These are phyloP conservation scores for Parnassius glacialis DNA, from an alignment of 2,888 invertebrate species.

Conservation along the genomic window DNA sequence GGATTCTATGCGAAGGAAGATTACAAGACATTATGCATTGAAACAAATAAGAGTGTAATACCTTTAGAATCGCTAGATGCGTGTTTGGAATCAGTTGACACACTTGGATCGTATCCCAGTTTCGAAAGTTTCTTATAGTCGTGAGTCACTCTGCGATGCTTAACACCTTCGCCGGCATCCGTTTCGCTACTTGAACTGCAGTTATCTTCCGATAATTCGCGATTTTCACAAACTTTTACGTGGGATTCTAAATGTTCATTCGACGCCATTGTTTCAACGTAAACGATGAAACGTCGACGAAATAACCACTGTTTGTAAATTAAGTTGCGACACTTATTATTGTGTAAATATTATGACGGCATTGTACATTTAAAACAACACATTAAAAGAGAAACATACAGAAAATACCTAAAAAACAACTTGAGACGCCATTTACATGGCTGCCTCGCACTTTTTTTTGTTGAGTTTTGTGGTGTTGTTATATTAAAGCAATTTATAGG, in stretches of 20 bases:
- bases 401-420: conserved; percentile 74
- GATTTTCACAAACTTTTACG: conserved; percentile 73
- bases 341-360: conserved; percentile 46
- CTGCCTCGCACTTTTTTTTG: conserved; percentile 52
- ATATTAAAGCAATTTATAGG: conserved; percentile 39
- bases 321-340: conserved; percentile 52
- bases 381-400: conserved; percentile 64
- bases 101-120: conserved; percentile 71
- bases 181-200: conserved; percentile 52
- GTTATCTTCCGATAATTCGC: conserved; percentile 54
- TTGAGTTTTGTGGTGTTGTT: conserved; percentile 49
- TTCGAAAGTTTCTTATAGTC: conserved; percentile 72
- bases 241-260: conserved; percentile 65
- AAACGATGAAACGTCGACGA: conserved; percentile 55
- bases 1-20: background rate
- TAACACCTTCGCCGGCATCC: conserved; percentile 66
- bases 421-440: conserved; percentile 77
- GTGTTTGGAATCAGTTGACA: conserved; percentile 65
- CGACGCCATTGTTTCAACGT: conserved; percentile 75
- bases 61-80: conserved; percentile 65
- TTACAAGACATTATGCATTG: conserved; percentile 27
- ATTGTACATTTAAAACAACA: conserved; percentile 45
- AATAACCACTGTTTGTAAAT: conserved; percentile 57
- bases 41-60: conserved; percentile 43
- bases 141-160: conserved; percentile 70